A percentile compares a stretch with the other conserved stretches of the same genome.
These are phyloP conservation scores for Hycleus cichorii DNA, from an alignment of 1,140 invertebrate species.

Conservation along the genomic window DNA sequence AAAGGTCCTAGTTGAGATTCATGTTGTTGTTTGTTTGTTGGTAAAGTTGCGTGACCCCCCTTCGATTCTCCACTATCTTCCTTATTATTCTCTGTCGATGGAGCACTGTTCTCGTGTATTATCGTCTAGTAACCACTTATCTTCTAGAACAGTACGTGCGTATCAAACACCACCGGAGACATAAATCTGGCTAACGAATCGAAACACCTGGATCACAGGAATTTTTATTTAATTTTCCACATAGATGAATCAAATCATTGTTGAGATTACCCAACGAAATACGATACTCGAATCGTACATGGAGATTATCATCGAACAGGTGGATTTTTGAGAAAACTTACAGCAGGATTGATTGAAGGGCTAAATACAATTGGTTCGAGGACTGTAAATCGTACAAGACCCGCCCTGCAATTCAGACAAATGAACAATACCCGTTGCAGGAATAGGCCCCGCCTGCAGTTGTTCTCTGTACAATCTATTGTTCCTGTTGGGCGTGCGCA, in stretches of 20 bases:
- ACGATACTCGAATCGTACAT: too few relatives aligned
- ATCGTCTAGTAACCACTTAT: not conserved
- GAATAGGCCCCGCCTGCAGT: constrained; percentile 33
- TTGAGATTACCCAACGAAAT: too few relatives aligned
- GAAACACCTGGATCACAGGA: too few relatives aligned
- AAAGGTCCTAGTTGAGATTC: constrained; percentile 8
- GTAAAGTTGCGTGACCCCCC: constrained; percentile 2
- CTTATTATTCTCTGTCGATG: not conserved
- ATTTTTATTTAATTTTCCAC: too few relatives aligned
- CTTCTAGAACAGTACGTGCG: not conserved
- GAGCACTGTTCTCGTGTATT: not conserved
- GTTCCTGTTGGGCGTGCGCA: constrained; percentile 36
- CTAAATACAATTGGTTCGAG: constrained; percentile 18
- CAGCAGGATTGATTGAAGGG: too few relatives aligned
- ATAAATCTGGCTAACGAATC: not conserved
- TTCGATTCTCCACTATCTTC: too few relatives aligned
- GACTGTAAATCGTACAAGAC: constrained; percentile 9
- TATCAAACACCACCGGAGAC: not conserved
- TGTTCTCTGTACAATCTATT: constrained; percentile 35
- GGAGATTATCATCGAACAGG: too few relatives aligned
- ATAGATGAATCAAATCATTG: too few relatives aligned
- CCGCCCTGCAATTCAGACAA: constrained; percentile 32
- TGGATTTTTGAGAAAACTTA: too few relatives aligned
- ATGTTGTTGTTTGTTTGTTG: not conserved
- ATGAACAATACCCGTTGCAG: constrained; percentile 38